These are phyloP conservation scores for Littorina saxatilis DNA, from an alignment of 1,140 invertebrate genomes.

Conservation along the genomic window DNA sequence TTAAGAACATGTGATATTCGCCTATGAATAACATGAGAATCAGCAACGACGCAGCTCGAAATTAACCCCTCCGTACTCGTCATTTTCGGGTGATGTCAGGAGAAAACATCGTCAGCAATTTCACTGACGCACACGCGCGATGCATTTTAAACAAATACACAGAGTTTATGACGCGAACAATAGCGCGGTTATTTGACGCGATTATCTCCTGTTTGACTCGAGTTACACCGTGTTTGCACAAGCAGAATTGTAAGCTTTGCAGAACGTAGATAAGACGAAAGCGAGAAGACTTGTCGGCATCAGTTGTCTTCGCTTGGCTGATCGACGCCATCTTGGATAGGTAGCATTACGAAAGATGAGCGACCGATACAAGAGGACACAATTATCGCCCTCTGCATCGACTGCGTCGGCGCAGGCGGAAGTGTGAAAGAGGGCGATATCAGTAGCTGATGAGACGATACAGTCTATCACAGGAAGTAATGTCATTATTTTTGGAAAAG, in stretches of 20 bases:
- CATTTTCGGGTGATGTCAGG: not conserved
- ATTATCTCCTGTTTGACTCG: not conserved
- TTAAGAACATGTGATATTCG: no score
- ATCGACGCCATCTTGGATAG: slow-evolving; percentile 24
- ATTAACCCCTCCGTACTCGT: not conserved
- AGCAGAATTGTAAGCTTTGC: slow-evolving; percentile 14
- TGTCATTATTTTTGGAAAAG: not conserved
- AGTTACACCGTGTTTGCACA: slow-evolving; percentile 7
- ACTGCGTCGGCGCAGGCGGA: slow-evolving; percentile 3
- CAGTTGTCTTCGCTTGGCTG: slow-evolving; percentile 21
- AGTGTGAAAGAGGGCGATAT: slow-evolving; percentile 30
- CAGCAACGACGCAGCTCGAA: no score
- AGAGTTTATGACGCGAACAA: not conserved
- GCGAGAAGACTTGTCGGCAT: slow-evolving; percentile 19
- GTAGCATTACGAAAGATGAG: not conserved
- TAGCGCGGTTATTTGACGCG: not conserved
- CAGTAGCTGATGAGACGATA: slow-evolving; percentile 19
- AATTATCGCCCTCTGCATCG: slow-evolving; percentile 10
- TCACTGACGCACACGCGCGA: not conserved
- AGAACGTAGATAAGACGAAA: slow-evolving; percentile 21
- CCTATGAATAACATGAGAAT: no score
- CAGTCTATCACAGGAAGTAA: not conserved
- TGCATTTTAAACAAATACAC: not conserved
- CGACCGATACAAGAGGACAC: slow-evolving; percentile 4
- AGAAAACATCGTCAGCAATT: not conserved